These are phyloP conservation scores for Hoplostethus atlanticus DNA, from an alignment of 2,797 vertebrate species.

Conservation along the genomic window DNA sequence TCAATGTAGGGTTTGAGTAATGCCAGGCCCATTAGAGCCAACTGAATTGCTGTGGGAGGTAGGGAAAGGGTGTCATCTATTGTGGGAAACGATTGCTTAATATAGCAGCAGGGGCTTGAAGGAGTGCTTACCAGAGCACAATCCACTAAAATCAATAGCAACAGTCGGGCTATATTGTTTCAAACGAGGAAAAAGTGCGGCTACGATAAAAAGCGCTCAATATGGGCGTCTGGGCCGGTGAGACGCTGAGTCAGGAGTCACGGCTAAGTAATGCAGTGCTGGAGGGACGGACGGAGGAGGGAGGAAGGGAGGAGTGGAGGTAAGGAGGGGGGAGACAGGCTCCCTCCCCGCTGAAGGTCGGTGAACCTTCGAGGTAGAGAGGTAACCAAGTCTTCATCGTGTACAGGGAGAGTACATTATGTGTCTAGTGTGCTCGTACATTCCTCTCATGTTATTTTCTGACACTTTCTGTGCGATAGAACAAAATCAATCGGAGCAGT, in stretches of 20 bases:
- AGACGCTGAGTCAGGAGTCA: conserved; percentile 83
- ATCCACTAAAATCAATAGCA: conserved; percentile 89
- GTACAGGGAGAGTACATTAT: background rate
- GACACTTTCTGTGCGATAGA: background rate
- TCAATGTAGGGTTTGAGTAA: conserved; percentile 92
- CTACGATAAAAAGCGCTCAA: conserved; percentile 82
- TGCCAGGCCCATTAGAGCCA: conserved; percentile 90
- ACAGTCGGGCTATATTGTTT: conserved; percentile 87
- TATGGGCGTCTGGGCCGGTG: conserved; percentile 74
- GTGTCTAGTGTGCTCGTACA: conserved; percentile 6
- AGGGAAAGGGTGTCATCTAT: conserved; percentile 89
- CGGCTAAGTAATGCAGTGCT: conserved; percentile 76
- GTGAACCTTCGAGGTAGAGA: conserved; percentile 37
- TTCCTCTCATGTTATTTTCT: background rate
- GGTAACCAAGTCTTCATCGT: background rate
- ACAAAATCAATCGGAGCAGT: background rate
- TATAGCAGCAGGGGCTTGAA: conserved; percentile 87
- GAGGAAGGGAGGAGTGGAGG: conserved; percentile 42
- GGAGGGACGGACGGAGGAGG: conserved; percentile 49
- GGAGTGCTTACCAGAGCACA: conserved; percentile 87
- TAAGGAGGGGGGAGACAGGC: conserved; percentile 12
- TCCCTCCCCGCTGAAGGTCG: conserved; percentile 66
- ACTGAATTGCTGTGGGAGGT: conserved; percentile 84
- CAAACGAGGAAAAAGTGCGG: conserved; percentile 84
- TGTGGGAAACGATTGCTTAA: conserved; percentile 93